Percentiles rank a stretch among this genome's conserved stretches.
These are phyloP conservation scores for Leucania comma DNA, from an alignment of 2,888 invertebrate species.

Conservation along the genomic window DNA sequence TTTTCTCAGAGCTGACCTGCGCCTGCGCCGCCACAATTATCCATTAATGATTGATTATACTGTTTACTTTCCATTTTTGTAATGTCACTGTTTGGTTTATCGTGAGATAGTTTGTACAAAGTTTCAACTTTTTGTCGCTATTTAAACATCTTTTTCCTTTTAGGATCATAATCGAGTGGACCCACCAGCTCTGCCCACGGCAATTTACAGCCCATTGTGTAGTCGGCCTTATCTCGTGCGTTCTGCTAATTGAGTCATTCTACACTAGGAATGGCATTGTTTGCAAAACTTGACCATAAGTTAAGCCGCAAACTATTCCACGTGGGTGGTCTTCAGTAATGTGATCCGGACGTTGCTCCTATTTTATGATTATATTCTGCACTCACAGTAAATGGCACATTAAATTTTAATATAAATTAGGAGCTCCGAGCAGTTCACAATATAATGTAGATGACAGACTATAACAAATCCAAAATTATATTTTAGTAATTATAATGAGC, in stretches of 20 bases:
- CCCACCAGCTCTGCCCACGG: slow-evolving; percentile 61
- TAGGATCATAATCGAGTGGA: slow-evolving; percentile 62
- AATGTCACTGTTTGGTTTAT: slow-evolving; percentile 79
- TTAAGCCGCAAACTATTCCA: slow-evolving; percentile 74
- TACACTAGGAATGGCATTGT: slow-evolving; percentile 85
- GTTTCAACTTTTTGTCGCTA: slow-evolving; percentile 51
- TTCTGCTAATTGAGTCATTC: slow-evolving; percentile 88
- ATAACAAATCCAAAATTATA: slow-evolving; percentile 29
- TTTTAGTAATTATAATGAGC: slow-evolving; percentile 12
- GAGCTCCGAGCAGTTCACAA: slow-evolving; percentile 1
- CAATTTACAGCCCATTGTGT: slow-evolving; percentile 86
- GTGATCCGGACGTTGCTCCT: slow-evolving; percentile 56
- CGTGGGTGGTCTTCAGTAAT: slow-evolving; percentile 82
- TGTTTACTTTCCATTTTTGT: slow-evolving; percentile 84
- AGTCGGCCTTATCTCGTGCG: slow-evolving; percentile 78
- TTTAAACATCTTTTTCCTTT: slow-evolving; percentile 55
- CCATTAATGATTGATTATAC: slow-evolving; percentile 87
- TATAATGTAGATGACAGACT: slow-evolving; percentile 13
- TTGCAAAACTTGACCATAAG: slow-evolving; percentile 87
- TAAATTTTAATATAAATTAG: slow-evolving; percentile 36
- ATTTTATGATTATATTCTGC: slow-evolving; percentile 44
- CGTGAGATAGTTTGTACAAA: slow-evolving; percentile 69
- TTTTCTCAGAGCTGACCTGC: slow-evolving; percentile 72
- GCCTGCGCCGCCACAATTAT: slow-evolving; percentile 75
- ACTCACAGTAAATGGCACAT: slow-evolving; percentile 21